These are phyloP conservation scores for Nebria salina DNA, from an alignment of 2,888 invertebrate genomes.

Conservation along the genomic window DNA sequence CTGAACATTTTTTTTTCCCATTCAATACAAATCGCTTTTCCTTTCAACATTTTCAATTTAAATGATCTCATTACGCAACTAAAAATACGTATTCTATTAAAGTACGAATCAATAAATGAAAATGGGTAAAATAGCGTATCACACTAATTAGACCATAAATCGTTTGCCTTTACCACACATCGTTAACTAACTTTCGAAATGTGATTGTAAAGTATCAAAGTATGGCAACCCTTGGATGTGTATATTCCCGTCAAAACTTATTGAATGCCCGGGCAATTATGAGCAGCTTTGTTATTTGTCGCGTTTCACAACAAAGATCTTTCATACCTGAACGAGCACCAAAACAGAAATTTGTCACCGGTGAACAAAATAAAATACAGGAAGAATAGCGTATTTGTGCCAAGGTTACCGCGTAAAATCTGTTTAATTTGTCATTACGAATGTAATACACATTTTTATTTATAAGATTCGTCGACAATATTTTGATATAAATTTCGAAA, in stretches of 20 bases:
- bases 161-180: not conserved
- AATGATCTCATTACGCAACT: too few relatives aligned
- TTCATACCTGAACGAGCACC: not conserved
- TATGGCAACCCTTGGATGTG: not conserved
- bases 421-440: not conserved
- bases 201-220: constrained; percentile 13
- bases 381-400: not conserved
- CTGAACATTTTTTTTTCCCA: too few relatives aligned
- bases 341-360: not conserved
- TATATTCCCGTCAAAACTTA: not conserved
- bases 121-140: not conserved
- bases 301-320: constrained; percentile 8
- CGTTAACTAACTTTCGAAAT: constrained; percentile 6
- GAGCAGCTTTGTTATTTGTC: constrained; percentile 13
- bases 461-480: too few relatives aligned
- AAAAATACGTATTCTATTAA: not conserved
- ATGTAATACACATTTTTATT: too few relatives aligned
- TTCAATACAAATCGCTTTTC: too few relatives aligned
- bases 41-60: too few relatives aligned
- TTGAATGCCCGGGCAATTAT: constrained; percentile 10
- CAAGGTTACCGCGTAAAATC: not conserved
- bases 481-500: not conserved
- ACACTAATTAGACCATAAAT: constrained; percentile 11
- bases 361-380: not conserved
- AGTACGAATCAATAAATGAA: not conserved